These are phyloP conservation scores for Myotis findleyi DNA, from an alignment of 2,797 vertebrate species.

Conservation along the genomic window DNA sequence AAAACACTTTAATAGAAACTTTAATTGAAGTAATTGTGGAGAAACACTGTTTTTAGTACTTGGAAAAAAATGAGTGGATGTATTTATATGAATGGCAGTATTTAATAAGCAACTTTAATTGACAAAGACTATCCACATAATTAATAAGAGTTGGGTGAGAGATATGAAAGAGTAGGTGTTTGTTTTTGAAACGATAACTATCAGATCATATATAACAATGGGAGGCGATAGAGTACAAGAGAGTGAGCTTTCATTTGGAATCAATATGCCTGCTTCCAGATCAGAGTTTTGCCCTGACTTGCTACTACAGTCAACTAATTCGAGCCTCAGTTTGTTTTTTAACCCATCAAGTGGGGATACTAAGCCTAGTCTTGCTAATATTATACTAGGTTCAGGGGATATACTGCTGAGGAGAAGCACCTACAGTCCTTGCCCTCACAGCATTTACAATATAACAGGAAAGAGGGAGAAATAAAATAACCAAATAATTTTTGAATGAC, in stretches of 20 bases:
- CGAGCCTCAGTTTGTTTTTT: not conserved
- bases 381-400: not conserved
- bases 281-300: not conserved
- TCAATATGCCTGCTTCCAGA: not conserved
- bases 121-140: not conserved
- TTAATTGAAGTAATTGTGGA: not conserved
- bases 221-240: not conserved
- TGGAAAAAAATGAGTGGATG: not conserved
- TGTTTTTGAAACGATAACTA: not conserved
- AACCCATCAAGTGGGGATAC: not conserved
- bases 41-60: not conserved
- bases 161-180: not conserved
- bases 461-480: not conserved
- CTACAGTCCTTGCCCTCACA: not conserved
- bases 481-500: not conserved
- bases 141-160: not conserved
- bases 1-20: not conserved
- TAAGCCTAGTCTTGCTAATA: not conserved
- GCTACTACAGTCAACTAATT: not conserved
- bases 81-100: not conserved
- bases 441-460: not conserved
- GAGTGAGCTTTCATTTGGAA: not conserved
- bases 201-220: not conserved
- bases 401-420: not conserved
- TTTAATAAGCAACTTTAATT: not conserved